Evolutionary conservation across 2,113 vertebrate species (phyloP).

Genomic region (Lepisosteus oculatus): DNA sequence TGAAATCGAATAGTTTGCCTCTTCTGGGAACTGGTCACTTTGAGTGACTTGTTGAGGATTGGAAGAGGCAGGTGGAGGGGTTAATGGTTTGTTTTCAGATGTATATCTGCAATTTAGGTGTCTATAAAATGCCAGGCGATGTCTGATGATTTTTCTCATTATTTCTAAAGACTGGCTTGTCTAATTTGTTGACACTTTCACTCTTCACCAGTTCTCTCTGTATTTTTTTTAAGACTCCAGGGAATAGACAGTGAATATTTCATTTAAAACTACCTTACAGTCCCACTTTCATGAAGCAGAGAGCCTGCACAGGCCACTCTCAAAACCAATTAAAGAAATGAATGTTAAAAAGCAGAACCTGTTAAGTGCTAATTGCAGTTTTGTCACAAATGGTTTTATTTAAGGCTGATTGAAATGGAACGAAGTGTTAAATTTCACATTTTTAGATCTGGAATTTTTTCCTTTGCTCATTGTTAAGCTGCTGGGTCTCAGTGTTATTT

Average conservation of each 20-base stretch:
- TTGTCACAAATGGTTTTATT: slow-evolving; percentile 4
- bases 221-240: slow-evolving; percentile 25
- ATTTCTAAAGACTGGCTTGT: slow-evolving; percentile 20
- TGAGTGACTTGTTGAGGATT: slow-evolving; percentile 4
- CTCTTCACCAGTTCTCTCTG: slow-evolving; percentile 37
- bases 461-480: neutral
- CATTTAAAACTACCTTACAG: slow-evolving; percentile 22
- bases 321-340: slow-evolving; percentile 40
- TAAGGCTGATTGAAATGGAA: slow-evolving; percentile 29
- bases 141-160: slow-evolving; percentile 22
- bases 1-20: neutral
- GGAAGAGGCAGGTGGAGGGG: neutral
- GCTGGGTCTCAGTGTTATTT: too few relatives aligned
- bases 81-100: slow-evolving; percentile 16
- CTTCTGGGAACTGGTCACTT: slow-evolving; percentile 1
- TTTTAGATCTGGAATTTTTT: neutral
- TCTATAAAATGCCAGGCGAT: slow-evolving; percentile 8
- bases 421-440: slow-evolving; percentile 38
- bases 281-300: slow-evolving; percentile 24
- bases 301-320: slow-evolving; percentile 18
- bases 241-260: slow-evolving; percentile 31
- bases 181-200: slow-evolving; percentile 41
- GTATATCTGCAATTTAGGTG: slow-evolving; percentile 11
- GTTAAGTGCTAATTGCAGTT: slow-evolving; percentile 37
- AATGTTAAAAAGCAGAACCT: slow-evolving; percentile 16